Conservation (phyloP, 53 echinoderm and acorn worm species). For the Echinarachnius parma region DNA sequence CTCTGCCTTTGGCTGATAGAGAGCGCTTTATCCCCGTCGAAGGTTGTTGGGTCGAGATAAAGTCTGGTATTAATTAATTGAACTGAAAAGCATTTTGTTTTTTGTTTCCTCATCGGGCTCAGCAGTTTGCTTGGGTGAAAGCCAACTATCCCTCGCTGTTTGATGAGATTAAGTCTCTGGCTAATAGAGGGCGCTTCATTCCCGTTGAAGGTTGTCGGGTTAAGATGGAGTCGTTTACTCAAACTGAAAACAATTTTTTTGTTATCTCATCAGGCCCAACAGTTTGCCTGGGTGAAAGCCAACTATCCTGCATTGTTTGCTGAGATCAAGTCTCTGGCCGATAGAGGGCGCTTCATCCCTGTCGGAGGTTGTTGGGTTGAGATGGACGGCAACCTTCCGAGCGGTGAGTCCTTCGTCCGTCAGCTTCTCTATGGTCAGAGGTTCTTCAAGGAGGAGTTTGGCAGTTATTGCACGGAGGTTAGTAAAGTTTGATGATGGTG, state of each 20-base stretch:
- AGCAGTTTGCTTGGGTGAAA: slow-evolving; percentile 87
- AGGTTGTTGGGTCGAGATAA: slow-evolving; percentile 97
- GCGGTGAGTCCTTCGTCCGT: slow-evolving; percentile 87
- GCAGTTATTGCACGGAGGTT: slow-evolving; percentile 76
- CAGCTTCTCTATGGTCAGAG: slow-evolving; percentile 85
- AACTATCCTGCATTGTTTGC: slow-evolving; percentile 62
- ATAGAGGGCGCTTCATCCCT: slow-evolving; percentile 79
- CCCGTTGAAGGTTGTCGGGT: slow-evolving; percentile 98
- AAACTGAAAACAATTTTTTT: too few species aligned
- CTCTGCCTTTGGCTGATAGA: slow-evolving; percentile 36
- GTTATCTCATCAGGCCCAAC: slow-evolving; percentile 78
- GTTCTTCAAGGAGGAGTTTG: slow-evolving; percentile 79
- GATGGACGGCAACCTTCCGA: slow-evolving; percentile 96
- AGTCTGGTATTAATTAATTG: too few species aligned
- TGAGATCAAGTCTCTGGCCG: slow-evolving; percentile 40
- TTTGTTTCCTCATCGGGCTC: slow-evolving; percentile 80
- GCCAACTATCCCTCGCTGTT: slow-evolving; percentile 62
- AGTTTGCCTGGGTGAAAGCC: slow-evolving; percentile 77
- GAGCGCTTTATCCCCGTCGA: slow-evolving; percentile 94
- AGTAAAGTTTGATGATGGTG: too few species aligned
- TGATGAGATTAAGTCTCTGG: slow-evolving; percentile 43
- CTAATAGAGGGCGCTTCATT: slow-evolving; percentile 71
- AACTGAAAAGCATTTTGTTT: too few species aligned
- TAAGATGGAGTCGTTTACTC: too few species aligned
- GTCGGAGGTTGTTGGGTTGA: slow-evolving; percentile 97